Conservation (phyloP, 2,113 vertebrate species). For the Phyllostomus discolor region DNA sequence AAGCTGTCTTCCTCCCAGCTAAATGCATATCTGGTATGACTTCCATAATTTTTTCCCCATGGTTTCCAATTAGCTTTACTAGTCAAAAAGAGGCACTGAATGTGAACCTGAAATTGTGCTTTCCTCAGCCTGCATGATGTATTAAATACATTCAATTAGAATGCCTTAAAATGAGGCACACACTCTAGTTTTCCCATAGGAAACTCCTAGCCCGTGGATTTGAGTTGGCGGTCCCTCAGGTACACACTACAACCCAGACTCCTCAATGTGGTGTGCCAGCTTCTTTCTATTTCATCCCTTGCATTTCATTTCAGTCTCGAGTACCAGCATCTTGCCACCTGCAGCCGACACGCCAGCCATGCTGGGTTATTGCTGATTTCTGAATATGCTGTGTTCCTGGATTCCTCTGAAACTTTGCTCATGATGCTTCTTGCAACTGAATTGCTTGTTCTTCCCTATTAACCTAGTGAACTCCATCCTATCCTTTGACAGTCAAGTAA, state of each 20-base stretch:
- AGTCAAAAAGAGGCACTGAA: background rate
- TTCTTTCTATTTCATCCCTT: background rate
- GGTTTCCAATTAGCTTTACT: background rate
- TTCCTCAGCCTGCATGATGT: background rate
- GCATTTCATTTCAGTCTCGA: background rate
- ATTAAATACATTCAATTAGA: background rate
- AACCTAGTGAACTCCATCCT: background rate
- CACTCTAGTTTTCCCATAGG: background rate
- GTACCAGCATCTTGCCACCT: background rate
- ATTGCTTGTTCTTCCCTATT: background rate
- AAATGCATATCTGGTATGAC: background rate
- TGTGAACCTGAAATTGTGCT: background rate
- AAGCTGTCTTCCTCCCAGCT: background rate
- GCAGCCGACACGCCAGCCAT: too few species aligned
- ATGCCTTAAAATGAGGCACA: background rate
- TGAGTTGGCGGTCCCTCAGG: background rate
- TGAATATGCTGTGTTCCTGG: fast-evolving
- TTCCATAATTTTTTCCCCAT: background rate
- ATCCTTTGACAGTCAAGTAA: background rate
- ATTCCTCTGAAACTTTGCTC: background rate
- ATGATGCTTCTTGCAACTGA: background rate
- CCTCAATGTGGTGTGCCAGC: too few species aligned
- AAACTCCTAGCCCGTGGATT: background rate
- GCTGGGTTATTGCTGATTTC: background rate
- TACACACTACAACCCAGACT: background rate